Percentiles rank a stretch among this genome's conserved stretches.
Conservation (phyloP, 2,888 invertebrate genomes). For the Rhagonycha lutea region DNA sequence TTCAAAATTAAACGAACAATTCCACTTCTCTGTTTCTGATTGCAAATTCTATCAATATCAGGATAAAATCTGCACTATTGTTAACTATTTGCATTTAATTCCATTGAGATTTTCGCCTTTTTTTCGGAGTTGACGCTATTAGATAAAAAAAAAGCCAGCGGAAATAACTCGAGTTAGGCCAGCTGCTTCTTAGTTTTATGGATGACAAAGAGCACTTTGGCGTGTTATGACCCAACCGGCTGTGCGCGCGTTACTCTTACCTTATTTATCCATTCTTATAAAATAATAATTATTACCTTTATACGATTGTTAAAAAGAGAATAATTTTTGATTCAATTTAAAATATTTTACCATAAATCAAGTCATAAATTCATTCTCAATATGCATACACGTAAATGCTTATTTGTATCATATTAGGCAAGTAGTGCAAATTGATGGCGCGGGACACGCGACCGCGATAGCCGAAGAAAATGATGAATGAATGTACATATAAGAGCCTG, state of each 20-base stretch:
- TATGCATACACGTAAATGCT: not conserved
- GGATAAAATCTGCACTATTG: not conserved
- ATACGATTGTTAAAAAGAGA: constrained; percentile 3
- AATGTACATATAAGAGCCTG: too few species aligned
- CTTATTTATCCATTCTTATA: constrained; percentile 40
- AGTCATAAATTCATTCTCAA: not conserved
- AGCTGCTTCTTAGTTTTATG: constrained; percentile 52
- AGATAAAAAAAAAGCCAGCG: constrained; percentile 29
- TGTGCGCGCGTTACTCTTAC: constrained; percentile 39
- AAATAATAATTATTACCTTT: constrained; percentile 32
- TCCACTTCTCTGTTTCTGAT: constrained; percentile 4
- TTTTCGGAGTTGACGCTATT: not conserved
- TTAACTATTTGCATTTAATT: constrained; percentile 43
- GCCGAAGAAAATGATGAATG: not conserved
- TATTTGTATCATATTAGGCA: not conserved
- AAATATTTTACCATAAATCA: not conserved
- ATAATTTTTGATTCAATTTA: not conserved
- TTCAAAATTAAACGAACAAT: constrained; percentile 13
- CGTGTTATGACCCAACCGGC: constrained; percentile 48
- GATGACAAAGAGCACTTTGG: constrained; percentile 51
- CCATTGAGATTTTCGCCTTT: constrained; percentile 33
- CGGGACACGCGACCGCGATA: not conserved
- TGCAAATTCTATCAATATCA: not conserved
- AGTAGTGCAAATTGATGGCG: not conserved
- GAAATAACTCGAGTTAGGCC: constrained; percentile 44